Evolutionary conservation across 2,113 vertebrate species (phyloP).

Genomic region (Campylorhamphus procurvoides): DNA sequence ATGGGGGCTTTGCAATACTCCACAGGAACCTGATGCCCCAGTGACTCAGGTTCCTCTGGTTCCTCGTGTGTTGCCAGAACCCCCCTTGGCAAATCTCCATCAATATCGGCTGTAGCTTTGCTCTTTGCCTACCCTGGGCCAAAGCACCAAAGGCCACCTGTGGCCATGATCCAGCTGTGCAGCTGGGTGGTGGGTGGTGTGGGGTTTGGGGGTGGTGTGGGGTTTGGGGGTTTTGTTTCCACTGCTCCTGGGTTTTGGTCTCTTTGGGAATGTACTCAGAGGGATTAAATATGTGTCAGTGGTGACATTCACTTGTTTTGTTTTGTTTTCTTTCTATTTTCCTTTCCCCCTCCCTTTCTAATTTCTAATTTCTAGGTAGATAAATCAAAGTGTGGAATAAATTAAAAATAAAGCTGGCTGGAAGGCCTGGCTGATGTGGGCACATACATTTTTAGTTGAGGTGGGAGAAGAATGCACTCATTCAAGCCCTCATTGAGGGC

Average conservation of each 20-base stretch:
- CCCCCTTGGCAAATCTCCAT: background rate
- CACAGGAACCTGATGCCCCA: background rate
- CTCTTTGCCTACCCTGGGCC: background rate
- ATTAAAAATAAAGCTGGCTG: background rate
- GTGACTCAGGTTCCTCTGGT: background rate
- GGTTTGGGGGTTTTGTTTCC: background rate
- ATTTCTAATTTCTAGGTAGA: background rate
- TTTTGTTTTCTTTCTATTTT: background rate
- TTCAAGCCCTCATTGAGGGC: background rate
- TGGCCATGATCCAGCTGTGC: background rate
- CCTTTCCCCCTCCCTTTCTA: rapidly evolving
- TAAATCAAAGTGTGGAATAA: background rate
- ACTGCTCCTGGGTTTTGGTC: background rate
- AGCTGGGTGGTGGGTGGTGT: rapidly evolving
- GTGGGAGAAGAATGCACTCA: background rate
- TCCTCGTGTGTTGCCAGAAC: background rate
- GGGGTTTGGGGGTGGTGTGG: background rate
- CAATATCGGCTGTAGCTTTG: rapidly evolving
- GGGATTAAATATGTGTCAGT: background rate
- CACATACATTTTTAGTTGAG: background rate
- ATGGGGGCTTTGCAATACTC: rapidly evolving
- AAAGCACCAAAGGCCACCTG: background rate
- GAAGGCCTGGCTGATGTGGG: background rate
- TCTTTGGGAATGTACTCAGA: background rate
- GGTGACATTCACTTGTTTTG: background rate